These are phyloP conservation scores for Brachypalpus laphriformis DNA, from an alignment of 2,888 invertebrate genomes.

Conservation along the genomic window DNA sequence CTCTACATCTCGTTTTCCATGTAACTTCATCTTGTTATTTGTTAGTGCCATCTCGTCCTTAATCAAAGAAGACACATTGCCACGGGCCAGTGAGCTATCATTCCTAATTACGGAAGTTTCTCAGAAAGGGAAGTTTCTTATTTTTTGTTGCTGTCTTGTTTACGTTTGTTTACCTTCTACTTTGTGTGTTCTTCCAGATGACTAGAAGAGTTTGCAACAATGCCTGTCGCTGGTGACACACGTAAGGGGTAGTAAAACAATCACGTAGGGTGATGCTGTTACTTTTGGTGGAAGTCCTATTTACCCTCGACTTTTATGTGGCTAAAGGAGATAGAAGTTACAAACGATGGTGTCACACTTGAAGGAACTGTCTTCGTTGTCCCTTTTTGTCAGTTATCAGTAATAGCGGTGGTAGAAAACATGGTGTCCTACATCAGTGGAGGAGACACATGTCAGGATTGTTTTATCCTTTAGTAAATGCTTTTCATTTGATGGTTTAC, in stretches of 20 bases:
- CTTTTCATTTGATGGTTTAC: constrained; percentile 3
- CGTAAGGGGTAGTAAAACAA: neutral
- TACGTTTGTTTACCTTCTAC: constrained; percentile 22
- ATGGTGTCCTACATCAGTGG: constrained; percentile 38
- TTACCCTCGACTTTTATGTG: constrained; percentile 22
- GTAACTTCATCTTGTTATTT: constrained; percentile 3
- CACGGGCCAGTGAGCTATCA: constrained; percentile 51
- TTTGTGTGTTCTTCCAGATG: constrained; percentile 18
- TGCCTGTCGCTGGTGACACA: neutral
- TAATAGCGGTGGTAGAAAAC: constrained; percentile 11
- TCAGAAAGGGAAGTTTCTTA: neutral
- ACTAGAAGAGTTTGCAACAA: constrained; percentile 25
- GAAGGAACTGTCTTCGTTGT: neutral
- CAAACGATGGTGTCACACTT: constrained; percentile 23
- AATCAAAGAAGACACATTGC: constrained; percentile 36
- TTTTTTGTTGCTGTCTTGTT: constrained; percentile 28
- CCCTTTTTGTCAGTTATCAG: constrained; percentile 22
- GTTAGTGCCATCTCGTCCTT: constrained; percentile 14
- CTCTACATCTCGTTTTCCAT: neutral
- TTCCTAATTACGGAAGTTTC: constrained; percentile 52
- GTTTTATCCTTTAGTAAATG: constrained; percentile 31
- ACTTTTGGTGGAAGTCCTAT: constrained; percentile 10
- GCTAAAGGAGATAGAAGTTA: neutral
- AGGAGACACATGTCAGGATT: constrained; percentile 44
- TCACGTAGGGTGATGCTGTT: constrained; percentile 13